Conservation (phyloP, 2,888 invertebrate genomes). For the Cynaeus angustus region DNA sequence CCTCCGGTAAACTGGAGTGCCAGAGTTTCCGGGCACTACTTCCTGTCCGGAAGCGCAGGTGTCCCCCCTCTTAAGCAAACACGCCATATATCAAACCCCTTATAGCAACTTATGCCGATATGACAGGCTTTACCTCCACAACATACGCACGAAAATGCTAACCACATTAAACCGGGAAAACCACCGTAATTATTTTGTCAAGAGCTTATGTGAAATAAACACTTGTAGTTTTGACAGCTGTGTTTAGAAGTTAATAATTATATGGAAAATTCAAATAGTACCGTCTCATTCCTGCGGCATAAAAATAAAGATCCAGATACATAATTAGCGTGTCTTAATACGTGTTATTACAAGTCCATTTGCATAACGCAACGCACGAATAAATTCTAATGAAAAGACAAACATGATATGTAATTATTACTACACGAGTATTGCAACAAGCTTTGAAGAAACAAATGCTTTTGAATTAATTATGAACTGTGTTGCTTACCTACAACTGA, state of each 20-base stretch:
- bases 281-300: slow-evolving; percentile 29
- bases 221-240: slow-evolving; percentile 56
- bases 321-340: slow-evolving; percentile 47
- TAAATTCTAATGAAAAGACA: slow-evolving; percentile 43
- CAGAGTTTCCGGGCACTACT: slow-evolving; percentile 63
- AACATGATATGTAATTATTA: slow-evolving; percentile 44
- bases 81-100: slow-evolving; percentile 60
- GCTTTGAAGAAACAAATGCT: slow-evolving; percentile 36
- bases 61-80: slow-evolving; percentile 67
- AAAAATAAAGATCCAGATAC: slow-evolving; percentile 37
- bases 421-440: slow-evolving; percentile 28
- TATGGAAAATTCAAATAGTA: slow-evolving; percentile 48
- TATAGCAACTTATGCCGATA: slow-evolving; percentile 35
- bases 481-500: slow-evolving; percentile 17
- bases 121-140: slow-evolving; percentile 41
- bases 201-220: slow-evolving; percentile 56
- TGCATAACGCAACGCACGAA: slow-evolving; percentile 47
- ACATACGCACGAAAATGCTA: slow-evolving; percentile 52
- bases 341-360: slow-evolving; percentile 51
- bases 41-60: slow-evolving; percentile 68
- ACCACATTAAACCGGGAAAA: slow-evolving; percentile 56
- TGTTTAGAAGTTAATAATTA: slow-evolving; percentile 55
- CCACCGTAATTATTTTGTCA: slow-evolving; percentile 57
- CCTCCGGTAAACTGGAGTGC: slow-evolving; percentile 58
- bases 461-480: slow-evolving; percentile 27